Evolutionary conservation across 2,797 vertebrate species (phyloP).

Genomic region (Manis pentadactyla): DNA sequence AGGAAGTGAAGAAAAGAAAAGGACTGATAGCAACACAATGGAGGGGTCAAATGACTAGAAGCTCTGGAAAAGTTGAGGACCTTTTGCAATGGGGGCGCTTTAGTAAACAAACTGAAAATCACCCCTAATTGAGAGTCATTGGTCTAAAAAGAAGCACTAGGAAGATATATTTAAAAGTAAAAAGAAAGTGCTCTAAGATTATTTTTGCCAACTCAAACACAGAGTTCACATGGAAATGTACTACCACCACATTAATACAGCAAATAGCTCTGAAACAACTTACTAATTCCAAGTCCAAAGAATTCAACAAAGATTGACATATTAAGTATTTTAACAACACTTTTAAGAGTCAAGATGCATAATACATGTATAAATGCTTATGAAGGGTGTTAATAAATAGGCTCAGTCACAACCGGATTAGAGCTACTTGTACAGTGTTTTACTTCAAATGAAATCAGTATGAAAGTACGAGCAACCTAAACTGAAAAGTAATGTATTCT

Average conservation of each 20-base stretch:
- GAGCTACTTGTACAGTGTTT: not conserved
- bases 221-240: not conserved
- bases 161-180: not conserved
- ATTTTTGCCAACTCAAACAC: not conserved
- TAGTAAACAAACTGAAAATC: constrained; percentile 21
- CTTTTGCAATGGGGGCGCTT: not conserved
- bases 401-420: not conserved
- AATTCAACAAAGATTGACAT: not conserved
- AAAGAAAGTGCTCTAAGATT: not conserved
- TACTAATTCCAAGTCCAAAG: not conserved
- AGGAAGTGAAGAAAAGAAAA: not conserved
- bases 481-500: not conserved
- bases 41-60: not conserved
- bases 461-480: not conserved
- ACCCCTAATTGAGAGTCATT: not conserved
- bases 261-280: not conserved
- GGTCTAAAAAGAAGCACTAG: not conserved
- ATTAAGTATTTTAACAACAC: constrained; percentile 11
- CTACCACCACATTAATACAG: not conserved
- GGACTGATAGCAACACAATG: not conserved
- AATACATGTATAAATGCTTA: not conserved
- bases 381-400: not conserved
- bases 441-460: not conserved
- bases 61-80: not conserved
- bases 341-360: not conserved